phyloP scores from a whole-genome alignment of 2,888 invertebrate genomes.

The Cerceris ruficornis region DNA sequence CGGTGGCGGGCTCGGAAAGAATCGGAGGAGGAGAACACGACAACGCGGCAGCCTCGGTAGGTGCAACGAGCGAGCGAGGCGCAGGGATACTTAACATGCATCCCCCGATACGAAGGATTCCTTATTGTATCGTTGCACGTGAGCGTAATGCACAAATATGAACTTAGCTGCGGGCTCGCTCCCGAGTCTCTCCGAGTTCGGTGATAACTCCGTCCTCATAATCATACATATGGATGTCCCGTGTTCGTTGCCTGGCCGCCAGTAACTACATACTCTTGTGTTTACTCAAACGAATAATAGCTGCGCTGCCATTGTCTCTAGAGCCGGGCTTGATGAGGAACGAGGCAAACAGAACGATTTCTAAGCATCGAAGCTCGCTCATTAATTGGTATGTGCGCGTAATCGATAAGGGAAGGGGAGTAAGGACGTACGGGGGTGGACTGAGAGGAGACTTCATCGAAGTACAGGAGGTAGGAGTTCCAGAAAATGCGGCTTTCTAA shows the following conservation, averaged over 20 bases:
- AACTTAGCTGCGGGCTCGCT: constrained; percentile 75
- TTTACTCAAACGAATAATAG: constrained; percentile 53
- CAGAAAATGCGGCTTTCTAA: constrained; percentile 42
- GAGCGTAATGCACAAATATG: constrained; percentile 81
- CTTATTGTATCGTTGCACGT: constrained; percentile 82
- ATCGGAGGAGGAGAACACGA: constrained; percentile 31
- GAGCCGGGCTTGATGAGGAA: constrained; percentile 36
- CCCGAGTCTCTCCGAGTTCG: constrained; percentile 28
- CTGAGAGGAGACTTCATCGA: constrained; percentile 22
- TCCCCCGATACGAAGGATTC: constrained; percentile 81
- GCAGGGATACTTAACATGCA: constrained; percentile 78
- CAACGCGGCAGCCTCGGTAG: constrained; percentile 22
- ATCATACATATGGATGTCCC: constrained; percentile 78
- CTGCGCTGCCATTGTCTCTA: constrained; percentile 20
- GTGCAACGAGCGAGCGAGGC: constrained; percentile 57
- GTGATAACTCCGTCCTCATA: constrained; percentile 79
- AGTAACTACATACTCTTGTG: constrained; percentile 22
- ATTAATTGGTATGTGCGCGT: constrained; percentile 44
- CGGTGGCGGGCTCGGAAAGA: constrained; percentile 27
- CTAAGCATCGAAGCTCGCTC: constrained; percentile 33
- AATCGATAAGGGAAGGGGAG: constrained; percentile 20
- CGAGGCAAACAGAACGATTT: constrained; percentile 45
- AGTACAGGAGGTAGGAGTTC: constrained; percentile 35
- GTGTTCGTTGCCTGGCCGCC: constrained; percentile 63
- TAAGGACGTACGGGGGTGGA: neutral